Conservation (phyloP, 2,797 vertebrate species). For the Leptoclinus maculatus region DNA sequence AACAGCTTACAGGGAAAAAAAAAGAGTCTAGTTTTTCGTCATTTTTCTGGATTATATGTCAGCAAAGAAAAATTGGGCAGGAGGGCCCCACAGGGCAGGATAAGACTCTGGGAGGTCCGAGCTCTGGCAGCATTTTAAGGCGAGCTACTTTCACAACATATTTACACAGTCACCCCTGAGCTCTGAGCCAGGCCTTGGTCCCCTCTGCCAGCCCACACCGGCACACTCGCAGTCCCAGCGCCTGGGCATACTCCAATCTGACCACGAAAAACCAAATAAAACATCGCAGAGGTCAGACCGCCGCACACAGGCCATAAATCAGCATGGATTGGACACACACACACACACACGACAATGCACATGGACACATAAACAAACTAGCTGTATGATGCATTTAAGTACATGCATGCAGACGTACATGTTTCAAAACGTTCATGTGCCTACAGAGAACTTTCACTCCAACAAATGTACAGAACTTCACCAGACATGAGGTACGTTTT, state of each 20-base stretch:
- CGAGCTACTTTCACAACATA: constrained; percentile 58
- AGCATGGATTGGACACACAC: constrained; percentile 7
- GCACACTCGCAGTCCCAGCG: constrained; percentile 39
- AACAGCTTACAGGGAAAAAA: constrained; percentile 23
- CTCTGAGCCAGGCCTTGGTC: constrained; percentile 44
- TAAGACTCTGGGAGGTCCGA: constrained; percentile 65
- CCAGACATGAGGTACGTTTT: constrained; percentile 49
- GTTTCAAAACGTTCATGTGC: constrained; percentile 12
- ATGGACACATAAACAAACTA: constrained; percentile 21
- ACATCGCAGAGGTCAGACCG: constrained; percentile 56
- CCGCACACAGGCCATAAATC: constrained; percentile 66
- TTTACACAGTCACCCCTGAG: constrained; percentile 72
- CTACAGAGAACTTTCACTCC: constrained; percentile 3
- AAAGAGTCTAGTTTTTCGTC: constrained; percentile 21
- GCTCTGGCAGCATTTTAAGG: constrained; percentile 48
- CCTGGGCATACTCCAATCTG: constrained; percentile 71
- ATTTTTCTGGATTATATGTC: constrained; percentile 41
- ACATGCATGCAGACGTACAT: constrained; percentile 7
- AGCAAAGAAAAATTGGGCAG: constrained; percentile 28
- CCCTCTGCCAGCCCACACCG: constrained; percentile 58
- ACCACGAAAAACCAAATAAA: constrained; percentile 75
- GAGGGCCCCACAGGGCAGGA: constrained; percentile 43
- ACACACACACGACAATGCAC: constrained; percentile 3
- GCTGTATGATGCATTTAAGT: neutral
- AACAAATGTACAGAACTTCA: constrained; percentile 24